These are phyloP conservation scores for Rhopalosiphum padi DNA, from an alignment of 1,140 invertebrate species.

Conservation along the genomic window DNA sequence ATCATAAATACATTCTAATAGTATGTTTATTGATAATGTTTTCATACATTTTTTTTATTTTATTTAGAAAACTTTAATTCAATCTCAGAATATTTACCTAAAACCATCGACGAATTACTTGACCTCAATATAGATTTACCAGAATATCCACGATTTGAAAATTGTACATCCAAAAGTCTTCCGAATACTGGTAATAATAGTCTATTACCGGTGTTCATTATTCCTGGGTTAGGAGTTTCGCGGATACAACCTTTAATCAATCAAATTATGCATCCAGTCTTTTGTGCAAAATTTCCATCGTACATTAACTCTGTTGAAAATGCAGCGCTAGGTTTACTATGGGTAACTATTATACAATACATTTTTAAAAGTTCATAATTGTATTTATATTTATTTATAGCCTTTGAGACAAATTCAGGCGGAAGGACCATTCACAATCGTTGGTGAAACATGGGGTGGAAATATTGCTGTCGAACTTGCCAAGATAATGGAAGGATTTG, in stretches of 20 bases:
- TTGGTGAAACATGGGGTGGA: constrained; percentile 60
- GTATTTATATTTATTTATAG: constrained; percentile 12
- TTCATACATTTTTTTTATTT: neutral
- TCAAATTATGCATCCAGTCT: constrained; percentile 57
- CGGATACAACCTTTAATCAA: constrained; percentile 36
- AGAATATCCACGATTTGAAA: constrained; percentile 35
- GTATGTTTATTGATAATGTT: neutral
- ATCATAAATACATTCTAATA: neutral
- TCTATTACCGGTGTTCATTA: constrained; percentile 51
- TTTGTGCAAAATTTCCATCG: constrained; percentile 52
- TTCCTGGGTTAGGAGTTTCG: constrained; percentile 49
- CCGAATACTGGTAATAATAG: neutral
- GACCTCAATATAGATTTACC: constrained; percentile 34
- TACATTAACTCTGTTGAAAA: constrained; percentile 34
- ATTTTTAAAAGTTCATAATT: neutral
- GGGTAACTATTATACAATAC: constrained; percentile 1
- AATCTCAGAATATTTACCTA: constrained; percentile 36
- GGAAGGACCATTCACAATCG: constrained; percentile 59
- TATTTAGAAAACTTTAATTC: neutral
- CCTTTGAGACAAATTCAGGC: constrained; percentile 58
- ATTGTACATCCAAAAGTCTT: constrained; percentile 35
- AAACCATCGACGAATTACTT: constrained; percentile 8
- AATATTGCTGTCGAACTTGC: constrained; percentile 59
- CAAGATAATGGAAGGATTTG: constrained; percentile 58
- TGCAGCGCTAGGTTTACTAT: constrained; percentile 41